Conservation (phyloP, 2,888 invertebrate species). For the Anticlea derivata region DNA sequence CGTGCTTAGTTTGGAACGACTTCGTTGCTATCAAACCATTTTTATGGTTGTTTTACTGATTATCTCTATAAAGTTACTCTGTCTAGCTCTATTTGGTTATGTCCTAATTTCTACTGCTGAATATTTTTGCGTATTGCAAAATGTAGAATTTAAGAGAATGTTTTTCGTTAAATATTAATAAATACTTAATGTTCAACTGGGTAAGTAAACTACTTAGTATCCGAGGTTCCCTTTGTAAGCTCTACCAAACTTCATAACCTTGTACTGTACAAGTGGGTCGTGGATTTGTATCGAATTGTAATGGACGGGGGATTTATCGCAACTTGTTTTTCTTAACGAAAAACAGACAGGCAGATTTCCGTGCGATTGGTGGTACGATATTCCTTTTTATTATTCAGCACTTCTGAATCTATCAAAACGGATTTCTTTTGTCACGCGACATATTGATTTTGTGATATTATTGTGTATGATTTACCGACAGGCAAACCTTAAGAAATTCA, state of each 20-base stretch:
- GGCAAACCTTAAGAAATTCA: not conserved
- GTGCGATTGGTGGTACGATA: slow-evolving; percentile 32
- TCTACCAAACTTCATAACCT: slow-evolving; percentile 13
- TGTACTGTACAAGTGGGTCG: slow-evolving; percentile 21
- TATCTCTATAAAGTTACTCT: slow-evolving; percentile 18
- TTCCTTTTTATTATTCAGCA: slow-evolving; percentile 56
- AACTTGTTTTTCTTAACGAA: slow-evolving; percentile 25
- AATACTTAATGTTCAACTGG: not conserved
- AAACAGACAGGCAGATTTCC: slow-evolving; percentile 41
- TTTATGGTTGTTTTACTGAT: slow-evolving; percentile 21
- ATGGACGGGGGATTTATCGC: slow-evolving; percentile 7
- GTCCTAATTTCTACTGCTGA: slow-evolving; percentile 5
- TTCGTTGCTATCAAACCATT: slow-evolving; percentile 29
- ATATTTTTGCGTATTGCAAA: not conserved
- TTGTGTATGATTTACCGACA: slow-evolving; percentile 23
- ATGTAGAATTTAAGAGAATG: slow-evolving; percentile 3
- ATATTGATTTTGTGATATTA: slow-evolving; percentile 41
- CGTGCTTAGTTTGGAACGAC: slow-evolving; percentile 45
- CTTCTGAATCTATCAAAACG: slow-evolving; percentile 49
- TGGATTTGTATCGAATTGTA: slow-evolving; percentile 16
- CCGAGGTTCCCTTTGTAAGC: slow-evolving; percentile 6
- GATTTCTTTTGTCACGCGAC: slow-evolving; percentile 56
- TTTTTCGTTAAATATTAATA: slow-evolving; percentile 1
- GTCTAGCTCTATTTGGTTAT: slow-evolving; percentile 14
- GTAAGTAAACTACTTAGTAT: not conserved